Conservation (phyloP, 2,113 vertebrate genomes). For the Odocoileus virginianus region DNA sequence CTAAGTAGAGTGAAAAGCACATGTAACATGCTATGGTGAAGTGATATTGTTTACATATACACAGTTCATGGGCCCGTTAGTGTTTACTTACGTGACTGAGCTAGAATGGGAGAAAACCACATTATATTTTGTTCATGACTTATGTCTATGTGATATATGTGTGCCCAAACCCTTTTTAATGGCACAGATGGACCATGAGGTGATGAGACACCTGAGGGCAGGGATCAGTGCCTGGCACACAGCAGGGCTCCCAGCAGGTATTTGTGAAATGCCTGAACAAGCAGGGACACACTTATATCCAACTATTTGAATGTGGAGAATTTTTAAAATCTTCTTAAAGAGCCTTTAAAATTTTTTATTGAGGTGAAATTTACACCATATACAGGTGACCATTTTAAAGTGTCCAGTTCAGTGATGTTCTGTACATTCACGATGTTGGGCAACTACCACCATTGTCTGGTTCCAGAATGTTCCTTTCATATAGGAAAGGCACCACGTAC, state of each 20-base stretch:
- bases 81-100: neutral
- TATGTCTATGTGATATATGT: neutral
- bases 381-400: neutral
- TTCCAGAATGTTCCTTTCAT: neutral
- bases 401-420: neutral
- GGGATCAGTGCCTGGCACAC: accelerated
- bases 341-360: neutral
- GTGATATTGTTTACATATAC: neutral
- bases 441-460: neutral
- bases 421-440: too few species aligned
- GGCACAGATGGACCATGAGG: neutral
- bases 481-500: neutral
- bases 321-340: neutral
- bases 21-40: neutral
- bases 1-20: neutral
- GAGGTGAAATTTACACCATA: neutral
- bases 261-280: neutral
- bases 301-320: neutral
- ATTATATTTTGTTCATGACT: neutral
- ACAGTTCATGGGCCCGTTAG: neutral
- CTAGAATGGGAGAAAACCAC: neutral
- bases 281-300: neutral
- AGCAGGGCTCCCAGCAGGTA: neutral
- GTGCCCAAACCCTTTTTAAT: neutral
- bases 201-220: neutral